Conservation (phyloP, 2,888 invertebrate species). For the Exephanes ischioxanthus region DNA sequence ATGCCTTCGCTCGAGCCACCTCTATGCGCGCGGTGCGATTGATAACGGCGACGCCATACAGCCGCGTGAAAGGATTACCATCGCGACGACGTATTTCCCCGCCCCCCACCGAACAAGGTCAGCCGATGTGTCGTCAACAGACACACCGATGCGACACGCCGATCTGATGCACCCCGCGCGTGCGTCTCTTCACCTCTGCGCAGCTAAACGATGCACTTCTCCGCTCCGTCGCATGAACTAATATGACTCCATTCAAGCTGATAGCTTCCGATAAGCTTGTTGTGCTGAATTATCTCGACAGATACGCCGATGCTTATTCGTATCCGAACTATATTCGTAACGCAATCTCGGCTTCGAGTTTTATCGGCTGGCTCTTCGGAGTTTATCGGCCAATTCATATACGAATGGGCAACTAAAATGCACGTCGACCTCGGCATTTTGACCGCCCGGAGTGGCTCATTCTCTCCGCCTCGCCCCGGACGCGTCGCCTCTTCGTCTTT, state of each 20-base stretch:
- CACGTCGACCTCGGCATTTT: conserved; percentile 44
- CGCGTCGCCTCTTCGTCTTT: not conserved
- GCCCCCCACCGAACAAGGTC: conserved; percentile 56
- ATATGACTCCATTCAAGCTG: conserved; percentile 33
- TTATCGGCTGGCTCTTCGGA: not conserved
- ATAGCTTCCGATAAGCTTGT: conserved; percentile 39
- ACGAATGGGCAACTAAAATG: conserved; percentile 13
- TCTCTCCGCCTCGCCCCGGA: not conserved
- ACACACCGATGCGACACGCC: conserved; percentile 27
- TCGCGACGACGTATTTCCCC: conserved; percentile 57
- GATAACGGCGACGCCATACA: conserved; percentile 70
- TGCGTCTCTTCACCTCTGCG: not conserved
- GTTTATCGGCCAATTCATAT: not conserved
- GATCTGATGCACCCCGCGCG: conserved; percentile 6
- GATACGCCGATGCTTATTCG: not conserved
- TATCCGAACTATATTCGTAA: not conserved
- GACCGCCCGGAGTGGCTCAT: not conserved
- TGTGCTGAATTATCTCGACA: conserved; percentile 1
- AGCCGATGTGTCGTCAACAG: conserved; percentile 47
- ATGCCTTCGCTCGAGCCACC: conserved; percentile 52
- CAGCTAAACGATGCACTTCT: conserved; percentile 14
- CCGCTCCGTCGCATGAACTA: not conserved
- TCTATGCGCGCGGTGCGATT: conserved; percentile 70
- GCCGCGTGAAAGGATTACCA: conserved; percentile 49
- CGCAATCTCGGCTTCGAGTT: not conserved